Base-by-base conservation (phyloP, 2,797 vertebrate genomes). In the Sebastes iracundus region DNA sequence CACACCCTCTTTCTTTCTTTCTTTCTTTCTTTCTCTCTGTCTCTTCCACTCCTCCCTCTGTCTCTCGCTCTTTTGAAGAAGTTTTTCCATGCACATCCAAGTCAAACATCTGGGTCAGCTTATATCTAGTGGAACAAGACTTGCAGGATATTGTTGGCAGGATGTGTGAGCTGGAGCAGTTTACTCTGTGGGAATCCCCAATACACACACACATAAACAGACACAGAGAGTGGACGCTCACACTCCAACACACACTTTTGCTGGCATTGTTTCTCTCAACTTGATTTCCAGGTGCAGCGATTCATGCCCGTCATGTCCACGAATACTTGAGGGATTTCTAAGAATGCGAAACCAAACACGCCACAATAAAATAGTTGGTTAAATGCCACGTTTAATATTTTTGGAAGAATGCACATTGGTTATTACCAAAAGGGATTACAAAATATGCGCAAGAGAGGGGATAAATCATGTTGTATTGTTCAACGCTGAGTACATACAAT, bases 81-180 rank as follows among this genome's bases (percentile, higher is more conserved):
- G 82, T 91, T 92, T 92, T 92, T 91, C 90, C 83, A 79, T 84
- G 76, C 85, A 69, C 84, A 88, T 93, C 92, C 88, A 90, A 94
- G 84, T 92, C 88, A 90, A 93, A 95, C 94, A 95, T 95, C 94
- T 95, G 94, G 93, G 90, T 92, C 94, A 95, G 90, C 67, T 95
- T 95, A 95, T 87, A 92, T 92, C 88, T 88, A 87, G 92, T 91
- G 87, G 92, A 94, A 93, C 93, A 94, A 87, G 92, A 93, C 91
- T 93, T 88, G 94, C 93, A 94, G 93, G 93, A 94, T 94, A 94
- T 93, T 93, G 93, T 94, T 95, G 94, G 94, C 94, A 93, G 93
- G 91, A 94, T 93, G 93, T 93, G 89, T 83, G 91, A 92, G 92
- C 87, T 90, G 87, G 88, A 93, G 89, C 90, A 80, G 87, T 94